Evolutionary conservation across 1,140 invertebrate genomes (phyloP).

Genomic region (Ceratosolen fusciceps): DNA sequence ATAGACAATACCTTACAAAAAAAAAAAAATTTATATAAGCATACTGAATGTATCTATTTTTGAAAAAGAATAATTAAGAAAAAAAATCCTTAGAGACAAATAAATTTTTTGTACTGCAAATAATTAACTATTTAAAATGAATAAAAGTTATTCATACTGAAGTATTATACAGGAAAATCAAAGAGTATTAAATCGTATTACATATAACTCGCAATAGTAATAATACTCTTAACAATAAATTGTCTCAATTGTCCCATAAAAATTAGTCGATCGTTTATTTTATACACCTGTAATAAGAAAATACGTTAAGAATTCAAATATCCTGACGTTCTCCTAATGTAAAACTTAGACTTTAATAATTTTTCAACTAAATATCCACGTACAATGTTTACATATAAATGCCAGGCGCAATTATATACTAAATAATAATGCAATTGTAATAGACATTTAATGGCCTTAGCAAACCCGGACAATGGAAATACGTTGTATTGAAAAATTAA

Average conservation of each 20-base stretch:
- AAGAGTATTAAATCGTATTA: background rate
- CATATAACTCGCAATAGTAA: background rate
- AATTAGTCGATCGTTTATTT: background rate
- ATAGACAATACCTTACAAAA: background rate
- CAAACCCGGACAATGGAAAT: background rate
- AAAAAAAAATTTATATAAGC: no score
- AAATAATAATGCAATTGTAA: background rate
- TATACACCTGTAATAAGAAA: background rate
- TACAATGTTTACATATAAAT: no score
- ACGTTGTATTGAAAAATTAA: constrained; percentile 9
- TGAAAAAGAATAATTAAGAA: no score
- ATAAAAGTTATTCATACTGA: no score
- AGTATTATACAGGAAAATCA: background rate
- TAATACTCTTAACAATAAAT: background rate
- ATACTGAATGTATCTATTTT: no score
- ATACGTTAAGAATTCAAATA: background rate
- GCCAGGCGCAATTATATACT: background rate
- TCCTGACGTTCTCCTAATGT: background rate
- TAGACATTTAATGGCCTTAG: background rate
- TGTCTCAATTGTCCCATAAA: background rate
- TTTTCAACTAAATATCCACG: no score
- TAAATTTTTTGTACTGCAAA: no score
- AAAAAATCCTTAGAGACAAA: no score
- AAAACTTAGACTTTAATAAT: background rate
- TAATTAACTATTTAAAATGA: no score